Evolutionary conservation across 2,797 vertebrate genomes (phyloP).

Genomic region (Menidia menidia): DNA sequence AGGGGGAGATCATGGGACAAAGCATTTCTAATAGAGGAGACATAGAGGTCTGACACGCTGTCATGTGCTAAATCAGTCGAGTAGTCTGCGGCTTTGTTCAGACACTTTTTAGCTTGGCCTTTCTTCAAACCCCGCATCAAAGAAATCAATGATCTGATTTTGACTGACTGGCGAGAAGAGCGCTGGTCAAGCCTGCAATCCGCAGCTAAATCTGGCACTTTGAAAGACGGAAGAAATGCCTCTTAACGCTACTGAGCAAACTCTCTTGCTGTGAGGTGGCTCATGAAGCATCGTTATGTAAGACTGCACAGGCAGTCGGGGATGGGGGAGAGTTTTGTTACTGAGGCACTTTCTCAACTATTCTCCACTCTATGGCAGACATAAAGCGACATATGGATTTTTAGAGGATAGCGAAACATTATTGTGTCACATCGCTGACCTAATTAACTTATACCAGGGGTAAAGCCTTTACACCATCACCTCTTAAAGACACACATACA

Average conservation of each 20-base stretch:
- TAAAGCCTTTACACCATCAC: background rate
- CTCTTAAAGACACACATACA: constrained; percentile 12
- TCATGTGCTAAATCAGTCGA: constrained; percentile 53
- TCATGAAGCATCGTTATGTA: constrained; percentile 69
- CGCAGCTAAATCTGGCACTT: constrained; percentile 58
- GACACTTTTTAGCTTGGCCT: constrained; percentile 51
- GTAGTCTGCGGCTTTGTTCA: constrained; percentile 52
- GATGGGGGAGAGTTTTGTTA: constrained; percentile 60
- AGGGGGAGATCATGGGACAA: constrained; percentile 48
- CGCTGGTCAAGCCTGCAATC: constrained; percentile 52
- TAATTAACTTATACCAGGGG: background rate
- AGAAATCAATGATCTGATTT: constrained; percentile 66
- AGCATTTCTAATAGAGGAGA: constrained; percentile 56
- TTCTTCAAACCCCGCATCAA: constrained; percentile 47
- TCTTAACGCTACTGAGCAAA: constrained; percentile 57
- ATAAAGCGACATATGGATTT: constrained; percentile 46
- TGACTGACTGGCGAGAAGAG: constrained; percentile 58
- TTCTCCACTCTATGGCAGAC: constrained; percentile 48
- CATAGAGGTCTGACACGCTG: constrained; percentile 60
- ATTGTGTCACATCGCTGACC: constrained; percentile 38
- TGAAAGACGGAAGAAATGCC: constrained; percentile 50
- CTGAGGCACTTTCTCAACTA: constrained; percentile 49
- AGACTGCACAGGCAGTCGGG: constrained; percentile 56
- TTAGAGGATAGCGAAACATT: constrained; percentile 22
- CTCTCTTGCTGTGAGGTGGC: constrained; percentile 52